Base-by-base conservation (phyloP, 2,113 vertebrate species). In the Epinephelus cyanopodus region DNA sequence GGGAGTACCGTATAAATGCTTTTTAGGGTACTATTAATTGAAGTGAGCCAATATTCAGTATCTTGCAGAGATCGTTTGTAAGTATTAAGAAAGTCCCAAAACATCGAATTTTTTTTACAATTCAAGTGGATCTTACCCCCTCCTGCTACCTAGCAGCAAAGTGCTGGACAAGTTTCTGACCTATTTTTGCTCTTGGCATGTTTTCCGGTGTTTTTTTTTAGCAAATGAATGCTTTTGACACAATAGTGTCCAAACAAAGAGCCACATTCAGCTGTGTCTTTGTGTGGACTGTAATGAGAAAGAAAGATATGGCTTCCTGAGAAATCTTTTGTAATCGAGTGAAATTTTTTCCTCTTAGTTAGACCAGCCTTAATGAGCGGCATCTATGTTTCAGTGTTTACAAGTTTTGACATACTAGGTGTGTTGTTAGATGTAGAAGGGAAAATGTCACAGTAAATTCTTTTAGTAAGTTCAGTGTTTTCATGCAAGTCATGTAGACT, bases 181-280 rank as follows among this genome's bases (percentile, higher is more conserved):
- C 90, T 85, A 87, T 70, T 93, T 93, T 82, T 79, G 65, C 53
- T 79, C 64, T 74, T 77, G 77, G 82, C 81, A 74, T 69, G 58
- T 66, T 83, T 74, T 81, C 54, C 19, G 5, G 52, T 53, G 10
- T 5, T 88, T 82, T 73, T 33, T 52, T 88, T 87, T 27, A 74
- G 67, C 67, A 53, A 85, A 61, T 78, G 56, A 85, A 69, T 74
- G 57, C 45, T 71, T 77, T 73, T 74, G 79, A 81, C 74, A 90
- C 90, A 90, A 71, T 58, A 42, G 73, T 48, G 58, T 71, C 13
- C 42, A 79, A 58, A 91, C 90, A 91, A 90, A 91, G 85, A 64
- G 54, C 29, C 29, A 67, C 79, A 89, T 81, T 90, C 66, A 72
- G 3, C 75, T 61, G 66, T 61, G 29, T 69, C 63, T 77, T 67